These are phyloP conservation scores for Ptychochromis oligacanthus DNA, from an alignment of 2,113 vertebrate species.

Conservation along the genomic window DNA sequence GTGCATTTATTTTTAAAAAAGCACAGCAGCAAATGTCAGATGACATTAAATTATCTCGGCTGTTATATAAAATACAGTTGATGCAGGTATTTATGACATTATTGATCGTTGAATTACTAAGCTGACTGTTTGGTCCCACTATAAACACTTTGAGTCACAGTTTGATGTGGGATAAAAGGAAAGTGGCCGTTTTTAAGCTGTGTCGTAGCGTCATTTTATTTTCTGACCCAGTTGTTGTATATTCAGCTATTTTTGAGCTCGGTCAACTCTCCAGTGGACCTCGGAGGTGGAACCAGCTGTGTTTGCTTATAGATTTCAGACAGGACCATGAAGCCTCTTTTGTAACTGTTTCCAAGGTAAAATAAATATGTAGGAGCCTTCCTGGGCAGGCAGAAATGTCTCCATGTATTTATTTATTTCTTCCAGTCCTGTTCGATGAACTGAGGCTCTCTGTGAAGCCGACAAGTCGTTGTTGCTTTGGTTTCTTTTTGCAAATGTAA, in stretches of 20 bases:
- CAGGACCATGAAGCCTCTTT: slow-evolving; percentile 11
- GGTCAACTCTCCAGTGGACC: slow-evolving; percentile 22
- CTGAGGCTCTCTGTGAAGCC: background rate
- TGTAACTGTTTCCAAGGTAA: slow-evolving; percentile 9
- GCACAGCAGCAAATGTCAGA: too few species aligned
- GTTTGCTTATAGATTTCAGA: slow-evolving; percentile 17
- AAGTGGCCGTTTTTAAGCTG: background rate
- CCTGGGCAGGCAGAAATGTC: slow-evolving; percentile 5
- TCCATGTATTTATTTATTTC: background rate
- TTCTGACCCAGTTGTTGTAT: slow-evolving; percentile 34
- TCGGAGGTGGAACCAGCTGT: background rate
- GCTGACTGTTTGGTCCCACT: too few species aligned
- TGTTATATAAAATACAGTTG: too few species aligned
- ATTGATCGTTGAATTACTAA: too few species aligned
- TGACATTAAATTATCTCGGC: too few species aligned
- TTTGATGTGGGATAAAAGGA: background rate
- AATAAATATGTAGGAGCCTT: slow-evolving; percentile 35
- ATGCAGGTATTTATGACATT: too few species aligned
- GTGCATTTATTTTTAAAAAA: too few species aligned
- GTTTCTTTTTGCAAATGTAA: slow-evolving; percentile 23
- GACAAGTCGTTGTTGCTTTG: background rate
- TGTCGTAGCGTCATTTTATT: background rate
- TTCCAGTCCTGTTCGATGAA: slow-evolving; percentile 2
- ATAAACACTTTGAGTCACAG: background rate
- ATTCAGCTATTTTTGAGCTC: slow-evolving; percentile 24